Base-by-base conservation (phyloP, 1,140 invertebrate genomes). In the Leptinotarsa defecta region DNA sequence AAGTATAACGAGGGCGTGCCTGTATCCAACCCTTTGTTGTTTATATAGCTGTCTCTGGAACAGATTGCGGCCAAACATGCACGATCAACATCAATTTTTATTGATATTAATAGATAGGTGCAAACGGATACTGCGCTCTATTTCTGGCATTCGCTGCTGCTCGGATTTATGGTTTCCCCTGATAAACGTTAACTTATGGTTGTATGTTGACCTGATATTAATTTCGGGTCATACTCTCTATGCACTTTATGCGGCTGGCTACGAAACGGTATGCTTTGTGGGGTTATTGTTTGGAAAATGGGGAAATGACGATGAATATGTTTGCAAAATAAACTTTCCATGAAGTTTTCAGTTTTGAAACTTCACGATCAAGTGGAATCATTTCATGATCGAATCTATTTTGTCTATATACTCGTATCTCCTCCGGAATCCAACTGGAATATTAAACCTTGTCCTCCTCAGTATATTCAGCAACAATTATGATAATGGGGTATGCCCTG, bases 21-120 rank as follows among this genome's bases (percentile, higher is more conserved):
- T 4, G 15, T 6, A 57, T 57, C 52, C 52, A 57, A 57, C 52
- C 52, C 52, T 57, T 57, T 57, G 52, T 57, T 57, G 52, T 57
- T 57, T 57, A 57, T 57, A 57, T 57, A 57, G 52, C 52, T 57
- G 52, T 57, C 52, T 57, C 52, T 57, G 52, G 68, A 77, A 74
- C 74, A 78, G 64, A 76, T 78, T 75, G 69, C 61, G 27, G 15
- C 48, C 19, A 68, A 17, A 69, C 77, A 78, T 65, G 77, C 77
- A 78, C 74, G 48, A 49, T 67, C 64, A 71, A 75, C 77, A 73
- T 73, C 71, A 49, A 75, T 78, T 78, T 78, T 78, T 78, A 78
- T 78, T 78, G 77, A 78, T 68, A 78, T 78, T 78, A 78, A 78
- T 78, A 75, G 77, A 71, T 72, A 75, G 77, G 69, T 75, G 71